Conservation (phyloP, 2,888 invertebrate genomes). For the Cancer borealis region DNA sequence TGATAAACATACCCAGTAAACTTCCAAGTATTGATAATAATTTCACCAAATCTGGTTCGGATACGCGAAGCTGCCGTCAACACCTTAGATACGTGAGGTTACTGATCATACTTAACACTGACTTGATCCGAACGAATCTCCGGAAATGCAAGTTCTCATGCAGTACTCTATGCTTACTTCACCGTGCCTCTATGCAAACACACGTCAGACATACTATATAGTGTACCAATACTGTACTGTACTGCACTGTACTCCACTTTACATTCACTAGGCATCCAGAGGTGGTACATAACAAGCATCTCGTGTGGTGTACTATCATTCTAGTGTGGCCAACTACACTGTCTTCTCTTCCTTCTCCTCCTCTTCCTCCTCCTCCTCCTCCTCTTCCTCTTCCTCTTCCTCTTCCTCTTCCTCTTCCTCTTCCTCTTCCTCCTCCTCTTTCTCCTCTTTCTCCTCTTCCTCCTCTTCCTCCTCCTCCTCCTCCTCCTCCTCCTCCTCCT, state of each 20-base stretch:
- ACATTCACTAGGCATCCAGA: not conserved
- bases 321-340: not conserved
- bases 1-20: not conserved
- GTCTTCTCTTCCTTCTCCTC: too few species aligned
- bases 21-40: not conserved
- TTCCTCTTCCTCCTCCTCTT: too few species aligned
- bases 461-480: too few species aligned
- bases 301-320: not conserved
- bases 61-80: not conserved
- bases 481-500: conserved; percentile 1
- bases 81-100: not conserved
- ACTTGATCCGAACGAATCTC: not conserved
- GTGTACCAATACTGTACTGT: not conserved
- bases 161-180: not conserved
- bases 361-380: too few species aligned
- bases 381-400: too few species aligned
- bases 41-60: not conserved
- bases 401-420: too few species aligned
- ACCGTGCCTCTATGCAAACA: not conserved
- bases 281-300: not conserved
- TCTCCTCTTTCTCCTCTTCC: too few species aligned
- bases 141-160: not conserved
- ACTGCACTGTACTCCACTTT: not conserved
- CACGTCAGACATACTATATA: too few species aligned
- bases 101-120: not conserved